Evolutionary conservation across 2,113 vertebrate genomes (phyloP).

Genomic region (Phainopepla nitens): DNA sequence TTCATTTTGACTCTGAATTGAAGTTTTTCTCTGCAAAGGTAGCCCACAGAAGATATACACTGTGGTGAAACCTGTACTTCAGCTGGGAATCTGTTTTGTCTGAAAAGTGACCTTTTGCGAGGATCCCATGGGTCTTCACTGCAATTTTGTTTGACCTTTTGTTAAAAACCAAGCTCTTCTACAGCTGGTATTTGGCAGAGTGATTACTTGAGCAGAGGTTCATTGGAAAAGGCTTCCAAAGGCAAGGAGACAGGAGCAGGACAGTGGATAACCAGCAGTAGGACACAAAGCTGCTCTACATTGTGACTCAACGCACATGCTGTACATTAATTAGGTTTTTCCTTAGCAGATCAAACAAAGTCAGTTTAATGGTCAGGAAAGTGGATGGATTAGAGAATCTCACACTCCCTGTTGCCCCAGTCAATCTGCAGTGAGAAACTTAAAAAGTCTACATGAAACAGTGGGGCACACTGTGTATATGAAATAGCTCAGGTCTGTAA

Average conservation of each 20-base stretch:
- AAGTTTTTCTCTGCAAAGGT: neutral
- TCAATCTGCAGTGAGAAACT: neutral
- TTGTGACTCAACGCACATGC: neutral
- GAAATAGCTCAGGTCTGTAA: neutral
- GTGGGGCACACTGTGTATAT: rapidly evolving
- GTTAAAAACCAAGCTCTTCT: slow-evolving; percentile 25
- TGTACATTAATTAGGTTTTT: neutral
- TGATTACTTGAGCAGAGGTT: slow-evolving; percentile 17
- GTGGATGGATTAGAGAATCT: neutral
- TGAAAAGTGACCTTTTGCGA: slow-evolving; percentile 44
- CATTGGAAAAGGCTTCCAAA: neutral
- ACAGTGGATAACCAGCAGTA: neutral
- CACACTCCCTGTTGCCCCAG: neutral
- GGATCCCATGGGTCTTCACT: neutral
- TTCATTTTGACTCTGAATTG: neutral
- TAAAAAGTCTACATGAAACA: rapidly evolving
- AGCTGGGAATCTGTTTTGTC: slow-evolving; percentile 16
- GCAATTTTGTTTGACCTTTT: slow-evolving; percentile 61
- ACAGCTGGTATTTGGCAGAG: slow-evolving; percentile 40
- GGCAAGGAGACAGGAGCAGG: neutral
- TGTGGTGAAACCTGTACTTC: neutral
- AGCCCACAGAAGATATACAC: neutral
- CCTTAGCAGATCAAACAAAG: neutral
- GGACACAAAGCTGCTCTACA: neutral
- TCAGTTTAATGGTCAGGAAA: neutral